Conservation (phyloP, 1,140 invertebrate genomes). For the Myzus persicae region DNA sequence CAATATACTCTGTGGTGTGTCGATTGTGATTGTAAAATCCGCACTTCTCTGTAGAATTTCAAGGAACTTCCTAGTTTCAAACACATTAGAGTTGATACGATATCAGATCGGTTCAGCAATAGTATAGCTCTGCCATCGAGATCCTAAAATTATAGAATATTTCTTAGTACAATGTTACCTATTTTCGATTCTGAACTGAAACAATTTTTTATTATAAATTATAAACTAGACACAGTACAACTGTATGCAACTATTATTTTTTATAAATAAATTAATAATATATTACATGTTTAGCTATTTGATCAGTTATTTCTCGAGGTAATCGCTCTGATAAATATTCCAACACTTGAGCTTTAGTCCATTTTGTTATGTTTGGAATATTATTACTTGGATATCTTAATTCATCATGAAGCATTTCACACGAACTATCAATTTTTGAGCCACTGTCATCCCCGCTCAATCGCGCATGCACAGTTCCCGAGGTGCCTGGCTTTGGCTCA, state of each 20-base stretch:
- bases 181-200: too few species aligned
- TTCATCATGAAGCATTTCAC: too few species aligned
- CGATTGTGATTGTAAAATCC: constrained; percentile 36
- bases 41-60: constrained; percentile 26
- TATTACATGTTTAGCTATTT: constrained; percentile 2
- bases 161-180: too few species aligned
- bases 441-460: neutral
- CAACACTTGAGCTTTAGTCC: neutral
- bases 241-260: too few species aligned
- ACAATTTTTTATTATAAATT: too few species aligned
- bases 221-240: too few species aligned
- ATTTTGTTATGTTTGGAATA: neutral
- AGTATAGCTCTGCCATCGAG: neutral
- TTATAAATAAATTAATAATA: neutral
- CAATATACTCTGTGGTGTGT: neutral
- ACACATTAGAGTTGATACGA: neutral
- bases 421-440: neutral
- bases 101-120: neutral
- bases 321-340: neutral
- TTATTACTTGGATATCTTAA: neutral
- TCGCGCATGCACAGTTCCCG: neutral
- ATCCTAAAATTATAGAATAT: neutral
- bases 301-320: neutral
- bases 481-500: neutral
- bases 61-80: constrained; percentile 5